Evolutionary conservation across 1,140 invertebrate species (phyloP).

Genomic region (Dreissena polymorpha): DNA sequence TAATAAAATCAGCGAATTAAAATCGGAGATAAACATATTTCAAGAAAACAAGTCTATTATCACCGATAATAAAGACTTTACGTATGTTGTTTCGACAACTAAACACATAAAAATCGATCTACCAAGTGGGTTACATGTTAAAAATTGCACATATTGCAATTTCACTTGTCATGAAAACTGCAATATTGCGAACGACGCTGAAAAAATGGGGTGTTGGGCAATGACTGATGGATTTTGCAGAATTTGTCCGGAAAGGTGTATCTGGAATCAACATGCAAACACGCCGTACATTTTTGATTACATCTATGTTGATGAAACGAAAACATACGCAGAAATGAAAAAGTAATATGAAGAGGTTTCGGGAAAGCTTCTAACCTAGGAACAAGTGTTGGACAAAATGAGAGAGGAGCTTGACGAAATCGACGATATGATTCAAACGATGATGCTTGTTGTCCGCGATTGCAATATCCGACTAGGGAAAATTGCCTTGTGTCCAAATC

Average conservation of each 20-base stretch:
- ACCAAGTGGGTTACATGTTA: slow-evolving; percentile 38
- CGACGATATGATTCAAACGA: neutral
- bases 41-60: slow-evolving; percentile 49
- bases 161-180: slow-evolving; percentile 57
- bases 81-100: slow-evolving; percentile 34
- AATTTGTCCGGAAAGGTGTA: slow-evolving; percentile 35
- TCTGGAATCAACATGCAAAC: slow-evolving; percentile 41
- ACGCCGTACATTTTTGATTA: slow-evolving; percentile 24
- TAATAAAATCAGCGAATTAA: slow-evolving; percentile 22
- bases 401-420: slow-evolving; percentile 27
- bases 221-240: slow-evolving; percentile 32
- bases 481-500: slow-evolving; percentile 49
- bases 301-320: slow-evolving; percentile 2
- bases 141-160: slow-evolving; percentile 58
- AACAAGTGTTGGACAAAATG: slow-evolving; percentile 37
- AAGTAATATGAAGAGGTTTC: slow-evolving; percentile 3
- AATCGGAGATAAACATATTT: slow-evolving; percentile 29
- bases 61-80: slow-evolving; percentile 53
- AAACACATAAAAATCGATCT: slow-evolving; percentile 24
- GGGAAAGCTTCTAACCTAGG: neutral
- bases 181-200: neutral
- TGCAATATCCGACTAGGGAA: slow-evolving; percentile 36
- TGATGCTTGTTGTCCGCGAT: slow-evolving; percentile 12
- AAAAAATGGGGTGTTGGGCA: slow-evolving; percentile 21
- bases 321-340: slow-evolving; percentile 31